Percentiles rank a stretch among this genome's conserved stretches.
Conservation (phyloP, 2,888 invertebrate species). For the Agrotis clavis region DNA sequence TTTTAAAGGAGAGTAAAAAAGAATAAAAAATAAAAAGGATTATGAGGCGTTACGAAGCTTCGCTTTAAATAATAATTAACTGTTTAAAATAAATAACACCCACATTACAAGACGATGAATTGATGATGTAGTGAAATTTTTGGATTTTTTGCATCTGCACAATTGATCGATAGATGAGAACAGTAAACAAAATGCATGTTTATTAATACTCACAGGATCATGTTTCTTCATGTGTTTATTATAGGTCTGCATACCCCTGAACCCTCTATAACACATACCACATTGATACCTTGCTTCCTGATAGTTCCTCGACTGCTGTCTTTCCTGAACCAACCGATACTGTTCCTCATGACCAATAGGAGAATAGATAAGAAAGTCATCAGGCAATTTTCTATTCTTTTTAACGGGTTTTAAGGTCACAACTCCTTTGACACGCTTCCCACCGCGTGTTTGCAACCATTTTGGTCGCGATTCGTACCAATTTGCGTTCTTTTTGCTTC, state of each 20-base stretch:
- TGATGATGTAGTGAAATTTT: too few relatives aligned
- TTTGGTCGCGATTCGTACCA: constrained; percentile 76
- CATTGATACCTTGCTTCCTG: constrained; percentile 81
- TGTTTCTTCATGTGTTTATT: constrained; percentile 87
- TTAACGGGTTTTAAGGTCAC: constrained; percentile 67
- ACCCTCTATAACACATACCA: constrained; percentile 82
- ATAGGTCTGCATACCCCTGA: constrained; percentile 77
- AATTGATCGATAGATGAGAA: too few relatives aligned
- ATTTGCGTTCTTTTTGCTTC: constrained; percentile 70
- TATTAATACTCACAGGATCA: constrained; percentile 79
- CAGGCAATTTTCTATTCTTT: constrained; percentile 72
- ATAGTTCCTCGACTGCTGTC: constrained; percentile 81
- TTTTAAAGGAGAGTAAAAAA: too few relatives aligned
- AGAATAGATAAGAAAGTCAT: constrained; percentile 78
- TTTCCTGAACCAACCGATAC: constrained; percentile 76
- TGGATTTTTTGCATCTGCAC: too few relatives aligned
- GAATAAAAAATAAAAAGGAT: too few relatives aligned
- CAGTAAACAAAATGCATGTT: too few relatives aligned
- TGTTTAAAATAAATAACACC: too few relatives aligned
- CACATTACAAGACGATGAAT: too few relatives aligned
- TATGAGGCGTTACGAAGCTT: too few relatives aligned
- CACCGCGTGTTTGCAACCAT: constrained; percentile 75
- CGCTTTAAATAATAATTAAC: too few relatives aligned
- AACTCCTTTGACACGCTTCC: constrained; percentile 68
- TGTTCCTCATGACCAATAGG: constrained; percentile 83